Evolutionary conservation across 2,888 invertebrate genomes (phyloP), one percentile per base, ranked within the genome.

Genomic region (Ophion ventricosus): DNA sequence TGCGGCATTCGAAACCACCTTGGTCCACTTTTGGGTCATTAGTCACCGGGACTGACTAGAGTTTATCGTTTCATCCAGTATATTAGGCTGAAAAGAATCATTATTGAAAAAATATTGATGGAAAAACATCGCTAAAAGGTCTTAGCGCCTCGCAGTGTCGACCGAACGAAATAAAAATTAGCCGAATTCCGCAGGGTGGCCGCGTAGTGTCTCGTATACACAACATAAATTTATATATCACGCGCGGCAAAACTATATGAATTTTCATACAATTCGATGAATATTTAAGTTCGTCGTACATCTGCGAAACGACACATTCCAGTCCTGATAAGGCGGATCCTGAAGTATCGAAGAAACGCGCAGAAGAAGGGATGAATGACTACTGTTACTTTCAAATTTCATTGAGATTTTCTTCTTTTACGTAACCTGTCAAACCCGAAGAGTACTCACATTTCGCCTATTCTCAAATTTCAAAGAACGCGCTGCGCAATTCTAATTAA

Each of bases 271-370:
- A 14, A 43, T 23, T 66, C 54, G 73, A 77, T 43, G 67, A 66
- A 59, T 43, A 81, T 35, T 81, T 64, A 54, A 59, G 56, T 35
- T 63, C 64, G 20, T 20, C 25, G 35, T 77, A 40, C 25, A 11
- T 29, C 49, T 43, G 75, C 54, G 66, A 43, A 66, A 66, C 73
- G 73, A 66, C 70, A 59, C 72, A 73, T 77, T 59, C 49, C 75
- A 69, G 49, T 78, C 78, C 56, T 20, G 56, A 26, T 14, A 29
- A 20, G 29, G 54, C n/a, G 10, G 14, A 17, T 20, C 1, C 23
- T 17, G 63, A 35, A 54, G 35, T 59, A 20, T 59, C n/a, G 35
- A 61, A 74, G 23, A 69, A 61, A n/a, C 54, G 26, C 35, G 23
- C 1, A 11, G 29, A 20, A 56, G 25, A 69, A 70, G 17, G 35